These are phyloP conservation scores for Patiria miniata DNA, from an alignment of 35 echinoderm and acorn worm species.

Conservation along the genomic window DNA sequence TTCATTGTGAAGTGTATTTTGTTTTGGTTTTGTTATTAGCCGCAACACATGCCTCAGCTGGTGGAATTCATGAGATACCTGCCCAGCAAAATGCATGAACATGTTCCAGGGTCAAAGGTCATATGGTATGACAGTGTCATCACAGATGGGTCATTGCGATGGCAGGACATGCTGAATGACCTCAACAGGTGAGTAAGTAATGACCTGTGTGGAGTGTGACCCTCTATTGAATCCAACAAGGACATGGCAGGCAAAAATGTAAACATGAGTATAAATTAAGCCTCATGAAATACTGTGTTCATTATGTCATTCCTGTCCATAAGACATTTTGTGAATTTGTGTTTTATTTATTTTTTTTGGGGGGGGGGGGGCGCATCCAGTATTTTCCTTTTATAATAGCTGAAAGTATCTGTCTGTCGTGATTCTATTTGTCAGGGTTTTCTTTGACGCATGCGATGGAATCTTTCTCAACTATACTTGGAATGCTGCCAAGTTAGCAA, in stretches of 20 bases:
- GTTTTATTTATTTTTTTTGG: too few relatives aligned
- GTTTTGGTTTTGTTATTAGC: slow-evolving; percentile 47
- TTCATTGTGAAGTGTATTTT: neutral
- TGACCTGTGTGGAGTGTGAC: too few relatives aligned
- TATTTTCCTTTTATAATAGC: too few relatives aligned
- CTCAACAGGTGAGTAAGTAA: slow-evolving; percentile 69
- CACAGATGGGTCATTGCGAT: slow-evolving; percentile 79
- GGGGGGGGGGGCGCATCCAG: too few relatives aligned
- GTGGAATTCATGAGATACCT: slow-evolving; percentile 79
- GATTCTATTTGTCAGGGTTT: slow-evolving; percentile 71
- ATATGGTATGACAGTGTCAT: slow-evolving; percentile 99
- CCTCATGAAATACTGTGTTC: neutral
- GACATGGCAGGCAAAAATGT: too few relatives aligned
- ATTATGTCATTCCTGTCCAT: too few relatives aligned
- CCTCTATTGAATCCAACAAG: too few relatives aligned
- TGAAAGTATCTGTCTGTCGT: neutral
- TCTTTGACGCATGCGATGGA: slow-evolving; percentile 93
- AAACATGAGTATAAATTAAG: neutral
- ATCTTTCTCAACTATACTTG: slow-evolving; percentile 94
- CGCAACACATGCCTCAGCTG: slow-evolving; percentile 86
- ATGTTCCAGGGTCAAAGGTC: slow-evolving; percentile 77
- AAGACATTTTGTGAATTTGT: too few relatives aligned
- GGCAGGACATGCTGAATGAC: slow-evolving; percentile 99
- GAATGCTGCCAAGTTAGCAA: slow-evolving; percentile 79
- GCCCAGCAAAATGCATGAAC: slow-evolving; percentile 70